A percentile compares a stretch with the other conserved stretches of the same genome.
Conservation (phyloP, 2,888 invertebrate genomes). For the Eupsilia transversa region DNA sequence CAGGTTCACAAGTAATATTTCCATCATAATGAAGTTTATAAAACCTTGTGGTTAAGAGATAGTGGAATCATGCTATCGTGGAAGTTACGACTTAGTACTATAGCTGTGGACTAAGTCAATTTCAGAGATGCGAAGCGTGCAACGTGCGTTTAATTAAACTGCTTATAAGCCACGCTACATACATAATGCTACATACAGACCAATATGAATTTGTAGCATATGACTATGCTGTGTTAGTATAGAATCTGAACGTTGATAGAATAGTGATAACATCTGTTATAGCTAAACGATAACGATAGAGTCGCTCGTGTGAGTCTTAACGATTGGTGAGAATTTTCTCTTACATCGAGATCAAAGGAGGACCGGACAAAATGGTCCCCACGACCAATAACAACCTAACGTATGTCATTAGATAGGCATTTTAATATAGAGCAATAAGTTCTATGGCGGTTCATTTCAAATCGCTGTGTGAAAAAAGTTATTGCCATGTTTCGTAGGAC, state of each 20-base stretch:
- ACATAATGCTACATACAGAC: no score
- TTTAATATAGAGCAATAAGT: no score
- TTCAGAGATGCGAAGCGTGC: not conserved
- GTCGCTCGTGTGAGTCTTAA: constrained; percentile 17
- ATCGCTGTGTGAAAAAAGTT: no score
- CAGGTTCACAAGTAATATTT: constrained; percentile 91
- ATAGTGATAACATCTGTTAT: constrained; percentile 17
- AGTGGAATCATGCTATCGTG: no score
- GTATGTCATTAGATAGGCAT: no score
- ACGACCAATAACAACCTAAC: no score
- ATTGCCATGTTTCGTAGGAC: no score
- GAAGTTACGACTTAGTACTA: not conserved
- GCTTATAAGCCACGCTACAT: not conserved
- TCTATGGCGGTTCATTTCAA: no score
- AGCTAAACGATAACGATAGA: constrained; percentile 10
- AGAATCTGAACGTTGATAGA: constrained; percentile 13
- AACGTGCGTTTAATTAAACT: not conserved
- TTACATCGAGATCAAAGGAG: no score
- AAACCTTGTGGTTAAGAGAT: not conserved
- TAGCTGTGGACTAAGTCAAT: not conserved
- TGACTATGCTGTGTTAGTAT: not conserved
- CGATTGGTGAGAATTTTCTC: not conserved
- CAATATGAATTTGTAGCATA: not conserved
- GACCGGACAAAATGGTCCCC: no score
- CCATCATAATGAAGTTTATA: not conserved